Evolutionary conservation across 2,797 vertebrate genomes (phyloP).

Genomic region (Manis javanica): DNA sequence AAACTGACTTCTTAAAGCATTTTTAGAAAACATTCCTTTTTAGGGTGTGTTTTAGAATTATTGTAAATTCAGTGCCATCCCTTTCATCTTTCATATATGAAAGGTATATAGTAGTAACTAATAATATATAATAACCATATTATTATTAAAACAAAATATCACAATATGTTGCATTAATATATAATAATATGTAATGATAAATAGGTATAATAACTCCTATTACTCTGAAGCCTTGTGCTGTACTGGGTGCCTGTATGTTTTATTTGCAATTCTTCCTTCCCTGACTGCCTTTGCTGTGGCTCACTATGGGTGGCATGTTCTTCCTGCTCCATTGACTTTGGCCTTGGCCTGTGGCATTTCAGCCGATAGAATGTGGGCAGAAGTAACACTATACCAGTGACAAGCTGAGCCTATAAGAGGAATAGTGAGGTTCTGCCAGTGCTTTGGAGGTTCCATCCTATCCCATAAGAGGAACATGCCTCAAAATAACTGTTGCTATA

Average conservation of each 20-base stretch:
- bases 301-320: neutral
- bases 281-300: neutral
- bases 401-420: rapidly evolving
- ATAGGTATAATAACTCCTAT: neutral
- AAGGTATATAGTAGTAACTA: neutral
- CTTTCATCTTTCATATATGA: neutral
- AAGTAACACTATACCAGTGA: neutral
- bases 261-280: neutral
- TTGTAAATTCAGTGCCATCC: neutral
- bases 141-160: neutral
- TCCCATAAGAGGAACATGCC: rapidly evolving
- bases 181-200: neutral
- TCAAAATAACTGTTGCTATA: neutral
- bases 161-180: neutral
- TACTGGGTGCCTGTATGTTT: neutral
- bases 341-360: neutral
- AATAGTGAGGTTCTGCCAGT: neutral
- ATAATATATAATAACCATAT: neutral
- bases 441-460: neutral
- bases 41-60: conserved; percentile 24
- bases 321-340: neutral
- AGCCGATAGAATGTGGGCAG: neutral
- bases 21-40: neutral
- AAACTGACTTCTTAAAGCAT: conserved; percentile 12
- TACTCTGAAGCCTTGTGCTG: neutral